Evolutionary conservation across 1,140 invertebrate genomes (phyloP), one percentile per base, ranked within the genome.

Genomic region (Drusus annulatus): DNA sequence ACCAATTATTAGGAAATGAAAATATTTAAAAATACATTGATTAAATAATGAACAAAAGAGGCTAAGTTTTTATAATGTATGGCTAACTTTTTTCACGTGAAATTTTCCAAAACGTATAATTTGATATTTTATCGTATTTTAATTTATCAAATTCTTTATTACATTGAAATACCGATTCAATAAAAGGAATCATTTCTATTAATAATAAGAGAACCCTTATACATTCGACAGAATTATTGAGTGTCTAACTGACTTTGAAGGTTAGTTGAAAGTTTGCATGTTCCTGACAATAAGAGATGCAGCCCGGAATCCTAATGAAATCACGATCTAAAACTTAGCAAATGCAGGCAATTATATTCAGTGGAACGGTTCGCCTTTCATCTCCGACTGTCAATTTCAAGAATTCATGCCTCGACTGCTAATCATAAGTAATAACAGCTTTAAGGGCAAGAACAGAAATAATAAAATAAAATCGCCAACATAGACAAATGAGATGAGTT

Each of bases 381-480:
- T 60, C 73, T 60, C n/a, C 28, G 60, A 76, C 21, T 60, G 56
- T 76, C 73, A 76, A 76, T 60, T 54, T 54, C 56, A 76, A 60
- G 10, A 21, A 58, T 36, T 76, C 73, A 58, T 62, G 73, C 15
- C 45, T 76, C 25, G 54, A 73, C 69, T 73, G n/a, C 69, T 21
- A 73, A 73, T 73, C 15, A 68, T 56, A 19, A 56, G 19, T 56
- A n/a, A 56, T 17, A 63, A 15, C 28, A 54, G 25, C 23, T 54
- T 73, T 73, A 25, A 56, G 52, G 19, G 17, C 15, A 54, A 69
- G 65, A 51, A 50, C 25, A 51, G 31, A 63, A 63, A 63, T 63
- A 63, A 45, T 28, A 69, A 50, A 69, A 69, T 17, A 50, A 73
- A 73, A 71, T 21, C 17, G 8, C 31, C 28, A 51, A 45, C 65